Conservation (phyloP, 2,797 vertebrate species). For the Muscicapa comitata region DNA sequence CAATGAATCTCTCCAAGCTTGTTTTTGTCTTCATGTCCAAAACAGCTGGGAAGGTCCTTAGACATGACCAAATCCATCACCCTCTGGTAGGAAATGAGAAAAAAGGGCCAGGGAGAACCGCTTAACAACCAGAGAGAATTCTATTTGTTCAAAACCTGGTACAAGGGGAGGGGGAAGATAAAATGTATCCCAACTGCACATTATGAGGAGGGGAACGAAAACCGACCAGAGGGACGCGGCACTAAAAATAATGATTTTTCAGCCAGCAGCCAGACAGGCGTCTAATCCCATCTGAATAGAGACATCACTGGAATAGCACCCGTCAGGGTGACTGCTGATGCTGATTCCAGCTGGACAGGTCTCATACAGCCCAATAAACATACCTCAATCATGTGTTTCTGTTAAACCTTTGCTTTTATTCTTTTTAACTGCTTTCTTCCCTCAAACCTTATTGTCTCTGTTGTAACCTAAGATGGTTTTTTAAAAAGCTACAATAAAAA, state of each 20-base stretch:
- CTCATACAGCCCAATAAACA: slow-evolving; percentile 12
- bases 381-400: not conserved
- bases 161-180: not conserved
- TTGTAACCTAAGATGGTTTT: not conserved
- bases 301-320: slow-evolving; percentile 58
- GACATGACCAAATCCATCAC: slow-evolving; percentile 49
- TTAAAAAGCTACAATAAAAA: not conserved
- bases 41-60: slow-evolving; percentile 56
- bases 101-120: slow-evolving; percentile 6
- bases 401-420: not conserved
- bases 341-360: slow-evolving; percentile 60
- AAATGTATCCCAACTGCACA: slow-evolving; percentile 41
- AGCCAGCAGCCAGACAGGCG: slow-evolving; percentile 62
- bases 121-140: slow-evolving; percentile 53
- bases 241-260: slow-evolving; percentile 66
- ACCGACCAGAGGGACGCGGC: not conserved
- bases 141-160: slow-evolving; percentile 5
- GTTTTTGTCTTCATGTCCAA: slow-evolving; percentile 33
- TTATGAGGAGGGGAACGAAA: slow-evolving; percentile 36
- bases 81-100: slow-evolving; percentile 10
- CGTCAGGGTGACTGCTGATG: slow-evolving; percentile 34
- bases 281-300: slow-evolving; percentile 68
- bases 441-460: not conserved
- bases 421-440: not conserved
- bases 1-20: not conserved